phyloP scores from a whole-genome alignment of 2,888 invertebrate genomes.

The Portevinia maculata region DNA sequence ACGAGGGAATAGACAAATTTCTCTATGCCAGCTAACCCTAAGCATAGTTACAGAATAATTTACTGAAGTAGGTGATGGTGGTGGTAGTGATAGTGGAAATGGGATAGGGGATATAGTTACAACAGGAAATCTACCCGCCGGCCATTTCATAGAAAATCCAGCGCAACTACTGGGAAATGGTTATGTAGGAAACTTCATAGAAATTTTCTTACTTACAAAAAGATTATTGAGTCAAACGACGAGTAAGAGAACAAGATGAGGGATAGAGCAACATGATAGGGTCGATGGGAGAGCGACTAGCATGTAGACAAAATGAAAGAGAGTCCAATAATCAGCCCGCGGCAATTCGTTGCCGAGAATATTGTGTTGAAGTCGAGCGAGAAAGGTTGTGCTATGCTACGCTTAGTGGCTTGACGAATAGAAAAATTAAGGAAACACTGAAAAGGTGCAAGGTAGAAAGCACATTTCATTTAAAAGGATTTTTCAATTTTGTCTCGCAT shows the following conservation, averaged over 20 bases:
- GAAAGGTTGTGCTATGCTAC: constrained; percentile 49
- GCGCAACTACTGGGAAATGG: constrained; percentile 64
- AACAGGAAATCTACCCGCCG: constrained; percentile 63
- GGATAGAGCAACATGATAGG: constrained; percentile 28
- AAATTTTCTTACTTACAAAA: constrained; percentile 72
- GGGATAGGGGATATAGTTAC: constrained; percentile 63
- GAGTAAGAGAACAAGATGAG: constrained; percentile 51
- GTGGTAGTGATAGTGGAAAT: constrained; percentile 6
- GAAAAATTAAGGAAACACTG: constrained; percentile 16
- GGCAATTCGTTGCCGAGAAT: constrained; percentile 66
- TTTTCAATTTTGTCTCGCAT: not conserved
- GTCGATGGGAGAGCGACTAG: constrained; percentile 46
- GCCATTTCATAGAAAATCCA: constrained; percentile 71
- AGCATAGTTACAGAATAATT: constrained; percentile 46
- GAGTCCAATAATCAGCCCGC: constrained; percentile 66
- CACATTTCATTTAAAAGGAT: constrained; percentile 36
- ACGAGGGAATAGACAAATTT: constrained; percentile 20
- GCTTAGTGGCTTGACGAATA: constrained; percentile 54
- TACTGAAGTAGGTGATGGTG: constrained; percentile 21
- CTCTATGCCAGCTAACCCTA: constrained; percentile 38
- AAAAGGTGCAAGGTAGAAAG: constrained; percentile 37
- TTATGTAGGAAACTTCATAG: constrained; percentile 73
- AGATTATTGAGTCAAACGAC: constrained; percentile 70
- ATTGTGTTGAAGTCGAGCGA: constrained; percentile 55
- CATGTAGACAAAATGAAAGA: constrained; percentile 66